Percentiles rank a stretch among this genome's conserved stretches.
These are phyloP conservation scores for Anas bahamensis DNA, from an alignment of 2,797 vertebrate genomes.

Conservation along the genomic window DNA sequence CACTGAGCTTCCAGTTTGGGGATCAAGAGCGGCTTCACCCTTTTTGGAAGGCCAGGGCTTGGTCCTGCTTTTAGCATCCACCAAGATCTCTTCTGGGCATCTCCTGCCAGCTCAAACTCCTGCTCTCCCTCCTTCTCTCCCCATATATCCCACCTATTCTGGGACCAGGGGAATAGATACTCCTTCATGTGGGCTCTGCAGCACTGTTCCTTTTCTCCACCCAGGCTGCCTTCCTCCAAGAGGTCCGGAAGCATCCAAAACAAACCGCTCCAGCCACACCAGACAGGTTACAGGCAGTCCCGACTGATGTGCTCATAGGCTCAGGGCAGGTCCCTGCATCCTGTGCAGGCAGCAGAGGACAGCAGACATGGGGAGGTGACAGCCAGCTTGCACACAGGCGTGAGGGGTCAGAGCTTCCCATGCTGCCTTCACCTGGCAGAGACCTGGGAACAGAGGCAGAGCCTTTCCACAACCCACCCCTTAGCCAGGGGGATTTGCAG, in stretches of 20 bases:
- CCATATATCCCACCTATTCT: background rate
- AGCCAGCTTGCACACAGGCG: too few relatives aligned
- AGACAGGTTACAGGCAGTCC: background rate
- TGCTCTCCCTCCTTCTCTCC: background rate
- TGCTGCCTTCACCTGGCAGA: fast-evolving
- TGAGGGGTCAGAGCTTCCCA: background rate
- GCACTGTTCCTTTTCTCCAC: background rate
- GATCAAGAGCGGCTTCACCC: fast-evolving
- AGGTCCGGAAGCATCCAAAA: background rate
- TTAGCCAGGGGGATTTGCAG: background rate
- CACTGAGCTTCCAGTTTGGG: background rate
- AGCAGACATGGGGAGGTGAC: fast-evolving
- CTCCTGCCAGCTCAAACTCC: background rate
- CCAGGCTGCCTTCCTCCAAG: fast-evolving
- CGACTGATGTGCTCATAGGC: fast-evolving
- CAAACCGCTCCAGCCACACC: background rate
- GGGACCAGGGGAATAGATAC: background rate
- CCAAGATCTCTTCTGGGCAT: background rate
- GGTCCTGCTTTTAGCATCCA: background rate
- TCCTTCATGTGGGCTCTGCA: background rate
- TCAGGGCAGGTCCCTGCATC: background rate
- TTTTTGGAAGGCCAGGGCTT: background rate
- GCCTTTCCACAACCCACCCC: fast-evolving
- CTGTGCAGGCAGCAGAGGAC: fast-evolving
- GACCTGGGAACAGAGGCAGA: background rate